Percentiles rank a stretch among this genome's conserved stretches.
Conservation (phyloP, 2,113 vertebrate species). For the Laticauda laticaudata region DNA sequence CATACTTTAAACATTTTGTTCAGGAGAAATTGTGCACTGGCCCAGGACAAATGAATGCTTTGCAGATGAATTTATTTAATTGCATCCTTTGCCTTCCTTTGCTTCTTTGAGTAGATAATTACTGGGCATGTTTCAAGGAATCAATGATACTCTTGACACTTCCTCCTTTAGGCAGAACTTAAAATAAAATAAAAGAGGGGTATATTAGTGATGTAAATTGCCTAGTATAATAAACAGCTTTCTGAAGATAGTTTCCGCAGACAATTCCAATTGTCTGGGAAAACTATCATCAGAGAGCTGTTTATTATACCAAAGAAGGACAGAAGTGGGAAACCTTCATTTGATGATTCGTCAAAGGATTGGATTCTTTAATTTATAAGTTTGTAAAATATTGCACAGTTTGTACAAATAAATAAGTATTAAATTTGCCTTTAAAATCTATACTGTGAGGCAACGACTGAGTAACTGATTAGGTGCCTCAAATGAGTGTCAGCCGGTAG, state of each 20-base stretch:
- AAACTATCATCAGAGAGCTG: neutral
- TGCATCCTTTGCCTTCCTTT: slow-evolving; percentile 22
- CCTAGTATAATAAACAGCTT: neutral
- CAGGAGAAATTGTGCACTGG: neutral
- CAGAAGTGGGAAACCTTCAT: neutral
- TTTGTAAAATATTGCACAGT: neutral
- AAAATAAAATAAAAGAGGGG: neutral
- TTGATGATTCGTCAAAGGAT: neutral
- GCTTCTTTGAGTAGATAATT: neutral
- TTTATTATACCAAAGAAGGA: neutral
- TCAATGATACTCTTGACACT: slow-evolving; percentile 12
- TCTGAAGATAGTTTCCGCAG: too few relatives aligned
- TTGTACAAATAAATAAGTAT: neutral
- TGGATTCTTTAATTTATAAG: neutral
- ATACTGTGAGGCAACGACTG: neutral
- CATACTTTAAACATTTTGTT: neutral
- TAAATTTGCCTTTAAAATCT: neutral
- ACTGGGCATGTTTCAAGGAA: neutral
- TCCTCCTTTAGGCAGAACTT: neutral
- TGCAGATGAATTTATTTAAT: neutral
- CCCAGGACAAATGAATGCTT: neutral
- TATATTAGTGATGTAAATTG: slow-evolving; percentile 14
- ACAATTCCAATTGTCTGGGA: neutral
- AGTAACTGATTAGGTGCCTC: neutral
- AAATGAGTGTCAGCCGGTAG: neutral